Conservation (phyloP, 2,888 invertebrate species). For the Anthophora plumipes region DNA sequence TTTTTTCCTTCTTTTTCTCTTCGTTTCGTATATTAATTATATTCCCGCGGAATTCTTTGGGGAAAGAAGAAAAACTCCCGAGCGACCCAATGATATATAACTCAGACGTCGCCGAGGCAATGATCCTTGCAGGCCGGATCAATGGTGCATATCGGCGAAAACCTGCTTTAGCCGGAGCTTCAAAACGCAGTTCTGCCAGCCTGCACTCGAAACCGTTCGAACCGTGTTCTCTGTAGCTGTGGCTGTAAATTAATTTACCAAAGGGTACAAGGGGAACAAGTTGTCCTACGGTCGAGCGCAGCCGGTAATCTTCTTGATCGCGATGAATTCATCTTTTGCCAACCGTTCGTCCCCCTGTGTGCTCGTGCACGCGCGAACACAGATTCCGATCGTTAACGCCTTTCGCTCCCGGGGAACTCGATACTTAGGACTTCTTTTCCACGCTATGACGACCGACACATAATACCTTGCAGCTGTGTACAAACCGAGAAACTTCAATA, state of each 20-base stretch:
- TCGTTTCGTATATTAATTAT: slow-evolving; percentile 36
- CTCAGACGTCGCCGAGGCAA: slow-evolving; percentile 65
- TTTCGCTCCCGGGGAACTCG: slow-evolving; percentile 54
- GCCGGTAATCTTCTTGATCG: slow-evolving; percentile 56
- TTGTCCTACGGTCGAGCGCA: slow-evolving; percentile 43
- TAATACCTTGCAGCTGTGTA: slow-evolving; percentile 17
- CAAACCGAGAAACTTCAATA: neutral
- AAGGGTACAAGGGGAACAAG: slow-evolving; percentile 34
- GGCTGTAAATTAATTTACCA: slow-evolving; percentile 58
- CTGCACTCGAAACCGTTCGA: neutral
- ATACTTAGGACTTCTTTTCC: slow-evolving; percentile 40
- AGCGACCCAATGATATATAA: slow-evolving; percentile 58
- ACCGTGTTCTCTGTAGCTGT: neutral
- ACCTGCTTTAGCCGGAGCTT: slow-evolving; percentile 62
- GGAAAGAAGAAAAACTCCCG: slow-evolving; percentile 25
- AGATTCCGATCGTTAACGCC: slow-evolving; percentile 64
- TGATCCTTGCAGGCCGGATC: slow-evolving; percentile 70
- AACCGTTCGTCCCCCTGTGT: slow-evolving; percentile 29
- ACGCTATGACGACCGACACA: slow-evolving; percentile 18
- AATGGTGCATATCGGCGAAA: slow-evolving; percentile 69
- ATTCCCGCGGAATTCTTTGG: slow-evolving; percentile 25
- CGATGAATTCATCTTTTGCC: slow-evolving; percentile 55
- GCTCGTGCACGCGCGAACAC: slow-evolving; percentile 41
- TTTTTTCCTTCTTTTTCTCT: neutral
- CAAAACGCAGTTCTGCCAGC: slow-evolving; percentile 18